Percentiles rank a stretch among this genome's conserved stretches.
phyloP scores from a whole-genome alignment of 2,888 invertebrate genomes.

The Cheilosia vernalis region DNA sequence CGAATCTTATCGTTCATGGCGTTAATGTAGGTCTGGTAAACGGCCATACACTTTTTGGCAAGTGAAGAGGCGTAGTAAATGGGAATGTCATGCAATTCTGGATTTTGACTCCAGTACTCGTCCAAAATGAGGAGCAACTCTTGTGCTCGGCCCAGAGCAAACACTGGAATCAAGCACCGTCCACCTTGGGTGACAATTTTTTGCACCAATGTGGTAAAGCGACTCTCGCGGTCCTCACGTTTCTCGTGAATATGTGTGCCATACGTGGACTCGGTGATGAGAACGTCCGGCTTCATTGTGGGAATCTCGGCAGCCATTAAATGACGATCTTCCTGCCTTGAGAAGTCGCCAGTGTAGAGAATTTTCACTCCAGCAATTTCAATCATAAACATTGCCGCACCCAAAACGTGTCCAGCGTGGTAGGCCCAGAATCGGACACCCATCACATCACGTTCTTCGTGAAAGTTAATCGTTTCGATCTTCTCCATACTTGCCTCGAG shows the following conservation, averaged over 20 bases:
- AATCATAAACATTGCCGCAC: slow-evolving; percentile 99
- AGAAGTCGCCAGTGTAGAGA: slow-evolving; percentile 99
- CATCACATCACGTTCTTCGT: slow-evolving; percentile 98
- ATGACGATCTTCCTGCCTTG: slow-evolving; percentile 98
- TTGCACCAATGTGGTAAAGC: slow-evolving; percentile 96
- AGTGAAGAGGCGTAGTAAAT: slow-evolving; percentile 99
- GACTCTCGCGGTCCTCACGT: slow-evolving; percentile 96
- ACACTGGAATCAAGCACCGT: slow-evolving; percentile 98
- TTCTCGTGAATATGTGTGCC: slow-evolving; percentile 99
- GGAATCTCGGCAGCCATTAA: slow-evolving; percentile 99
- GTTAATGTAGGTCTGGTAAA: slow-evolving; percentile 99
- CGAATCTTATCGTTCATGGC: slow-evolving; percentile 99
- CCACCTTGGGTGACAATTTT: slow-evolving; percentile 99
- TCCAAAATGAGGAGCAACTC: slow-evolving; percentile 97
- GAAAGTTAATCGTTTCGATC: slow-evolving; percentile 99
- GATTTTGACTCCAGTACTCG: slow-evolving; percentile 97
- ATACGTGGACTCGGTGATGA: slow-evolving; percentile 99
- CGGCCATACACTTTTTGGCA: slow-evolving; percentile 99
- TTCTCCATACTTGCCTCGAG: slow-evolving; percentile 99
- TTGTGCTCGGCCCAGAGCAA: slow-evolving; percentile 98
- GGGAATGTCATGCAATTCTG: slow-evolving; percentile 95
- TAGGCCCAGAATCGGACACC: slow-evolving; percentile 99
- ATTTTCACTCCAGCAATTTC: slow-evolving; percentile 99
- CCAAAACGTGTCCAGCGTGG: slow-evolving; percentile 99
- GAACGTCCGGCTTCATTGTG: slow-evolving; percentile 96